Evolutionary conservation across 2,797 vertebrate genomes (phyloP).

Genomic region (Lacerta bilineata): DNA sequence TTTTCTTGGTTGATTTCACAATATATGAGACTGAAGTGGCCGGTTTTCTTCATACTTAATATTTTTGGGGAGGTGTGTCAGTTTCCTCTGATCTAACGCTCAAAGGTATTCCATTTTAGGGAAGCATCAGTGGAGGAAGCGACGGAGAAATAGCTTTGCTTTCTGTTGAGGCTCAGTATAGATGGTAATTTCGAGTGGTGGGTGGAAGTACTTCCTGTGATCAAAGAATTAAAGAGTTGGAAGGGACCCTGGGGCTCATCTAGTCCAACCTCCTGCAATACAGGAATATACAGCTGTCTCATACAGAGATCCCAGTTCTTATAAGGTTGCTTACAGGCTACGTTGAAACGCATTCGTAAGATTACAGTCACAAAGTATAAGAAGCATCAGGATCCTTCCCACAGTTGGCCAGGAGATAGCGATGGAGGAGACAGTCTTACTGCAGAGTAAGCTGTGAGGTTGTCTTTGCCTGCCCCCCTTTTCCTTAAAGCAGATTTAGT

Average conservation of each 20-base stretch:
- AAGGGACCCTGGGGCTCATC: not conserved
- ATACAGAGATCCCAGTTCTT: not conserved
- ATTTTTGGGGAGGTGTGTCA: too few relatives aligned
- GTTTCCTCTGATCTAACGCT: not conserved
- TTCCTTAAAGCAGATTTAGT: not conserved
- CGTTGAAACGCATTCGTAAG: not conserved
- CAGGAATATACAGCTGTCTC: too few relatives aligned
- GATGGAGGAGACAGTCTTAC: not conserved
- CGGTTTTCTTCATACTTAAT: too few relatives aligned
- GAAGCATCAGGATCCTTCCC: not conserved
- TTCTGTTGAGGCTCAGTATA: constrained; percentile 15
- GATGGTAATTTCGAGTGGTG: not conserved
- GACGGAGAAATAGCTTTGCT: not conserved
- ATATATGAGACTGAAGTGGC: not conserved
- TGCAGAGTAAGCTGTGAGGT: not conserved
- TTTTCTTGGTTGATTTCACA: not conserved
- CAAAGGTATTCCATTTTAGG: not conserved
- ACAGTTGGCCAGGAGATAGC: not conserved
- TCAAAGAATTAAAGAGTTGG: not conserved
- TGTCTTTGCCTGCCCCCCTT: not conserved
- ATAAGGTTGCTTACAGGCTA: not conserved
- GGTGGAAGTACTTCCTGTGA: too few relatives aligned
- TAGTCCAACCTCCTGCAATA: too few relatives aligned
- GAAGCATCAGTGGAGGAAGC: not conserved
- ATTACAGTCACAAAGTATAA: not conserved